phyloP scores from a whole-genome alignment of 2,888 invertebrate species.

The Nowickia ferox region DNA sequence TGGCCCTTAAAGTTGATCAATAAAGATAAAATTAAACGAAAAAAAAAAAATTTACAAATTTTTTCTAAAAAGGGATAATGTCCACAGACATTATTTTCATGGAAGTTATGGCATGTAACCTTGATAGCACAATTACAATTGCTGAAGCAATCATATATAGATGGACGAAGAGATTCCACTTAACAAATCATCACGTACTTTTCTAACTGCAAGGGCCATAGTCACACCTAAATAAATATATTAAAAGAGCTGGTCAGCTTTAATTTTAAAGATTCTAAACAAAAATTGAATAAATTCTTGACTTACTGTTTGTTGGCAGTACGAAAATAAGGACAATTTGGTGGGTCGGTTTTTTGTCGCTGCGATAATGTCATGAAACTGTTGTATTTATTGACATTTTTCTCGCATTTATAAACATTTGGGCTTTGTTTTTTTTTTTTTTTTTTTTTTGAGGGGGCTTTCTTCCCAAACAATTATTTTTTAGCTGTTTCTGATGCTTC shows the following conservation, averaged over 20 bases:
- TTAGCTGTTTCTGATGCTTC: conserved; percentile 1
- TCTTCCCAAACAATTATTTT: conserved; percentile 41
- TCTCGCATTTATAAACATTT: conserved; percentile 75
- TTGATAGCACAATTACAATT: no score
- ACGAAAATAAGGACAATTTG: conserved; percentile 62
- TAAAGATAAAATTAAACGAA: no score
- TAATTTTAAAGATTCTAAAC: neutral
- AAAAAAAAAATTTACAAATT: no score
- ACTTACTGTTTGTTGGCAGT: neutral
- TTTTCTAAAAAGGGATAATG: no score
- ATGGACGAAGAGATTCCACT: no score
- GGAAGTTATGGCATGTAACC: no score
- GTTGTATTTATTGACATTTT: conserved; percentile 81
- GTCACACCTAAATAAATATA: no score
- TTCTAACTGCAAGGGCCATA: no score
- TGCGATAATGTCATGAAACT: conserved; percentile 70
- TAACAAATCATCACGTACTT: no score
- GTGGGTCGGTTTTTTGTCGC: conserved; percentile 64
- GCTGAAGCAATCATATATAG: no score
- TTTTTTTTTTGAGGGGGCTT: conserved; percentile 50
- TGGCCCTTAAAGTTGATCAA: no score
- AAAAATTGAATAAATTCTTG: neutral
- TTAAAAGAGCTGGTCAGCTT: conserved; percentile 50
- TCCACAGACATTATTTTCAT: no score
- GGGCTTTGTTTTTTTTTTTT: conserved; percentile 71